Base-by-base conservation (phyloP, 2,113 vertebrate species). In the Eolophus roseicapilla region DNA sequence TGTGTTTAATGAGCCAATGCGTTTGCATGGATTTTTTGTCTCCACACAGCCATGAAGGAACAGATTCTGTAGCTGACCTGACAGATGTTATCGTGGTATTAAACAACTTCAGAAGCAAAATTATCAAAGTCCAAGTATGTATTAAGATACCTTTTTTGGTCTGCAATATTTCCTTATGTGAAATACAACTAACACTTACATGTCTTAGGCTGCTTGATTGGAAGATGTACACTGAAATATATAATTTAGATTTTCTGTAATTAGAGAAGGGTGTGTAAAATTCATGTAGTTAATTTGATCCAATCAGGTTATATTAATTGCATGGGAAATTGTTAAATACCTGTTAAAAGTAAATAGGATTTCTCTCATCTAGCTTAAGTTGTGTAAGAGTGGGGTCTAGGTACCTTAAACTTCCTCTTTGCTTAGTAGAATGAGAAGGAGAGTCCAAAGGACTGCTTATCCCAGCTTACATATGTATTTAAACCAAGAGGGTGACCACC, bases 81-180 rank as follows among this genome's bases (percentile, higher is more conserved):
- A 97, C 95, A 57, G 98, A 99, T 37, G 97, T 99, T 78, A 90
- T 97, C 19, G 98, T 99, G n/a, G 97, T 99, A 41, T 96, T 99
- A 87, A 99, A 98, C 96, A 99, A 98, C 95, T 99, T 99, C 97
- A 99, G 98, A 97, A 99, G 99, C 98, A 99, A 99, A 97, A 99
- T 99, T 93, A 98, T 99, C 97, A 98, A 99, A 99, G 98, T 99
- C 84, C 97, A 99, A 94, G 99, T 99, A 83, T 88, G 99, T 98
- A 97, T 64, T 39, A 60, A 77, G 33, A 85, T 41, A 37, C 28
- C 27, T 52, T 41, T 65, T 71, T 37, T 65, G 24, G 29, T 73
- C 67, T 80, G 31, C 68, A 52, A 18, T 79, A 15, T 88, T 87
- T 92, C 52, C 13, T 70, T 80, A 20, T 17, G 20, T 81, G 49